Percentiles rank a stretch among this genome's conserved stretches.
phyloP scores from a whole-genome alignment of 64 coral and sea anemone genomes.

The Stylophora pistillata region DNA sequence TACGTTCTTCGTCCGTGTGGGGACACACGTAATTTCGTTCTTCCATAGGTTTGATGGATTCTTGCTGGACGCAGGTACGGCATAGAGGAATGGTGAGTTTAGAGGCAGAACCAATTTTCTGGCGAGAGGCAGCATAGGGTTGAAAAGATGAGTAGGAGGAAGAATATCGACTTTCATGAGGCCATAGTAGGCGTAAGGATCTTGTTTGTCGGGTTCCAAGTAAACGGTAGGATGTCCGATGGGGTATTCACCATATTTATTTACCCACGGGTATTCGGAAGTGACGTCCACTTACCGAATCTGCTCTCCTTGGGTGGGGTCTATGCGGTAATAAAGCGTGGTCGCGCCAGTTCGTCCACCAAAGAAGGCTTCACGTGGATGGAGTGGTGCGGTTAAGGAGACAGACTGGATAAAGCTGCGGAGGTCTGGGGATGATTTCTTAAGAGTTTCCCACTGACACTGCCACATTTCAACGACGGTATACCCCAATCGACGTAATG shows the following conservation, averaged over 20 bases:
- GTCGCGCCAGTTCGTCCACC: too few species aligned
- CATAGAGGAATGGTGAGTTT: constrained; percentile 43
- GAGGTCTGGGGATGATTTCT: neutral
- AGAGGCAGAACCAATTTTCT: too few species aligned
- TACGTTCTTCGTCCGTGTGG: neutral
- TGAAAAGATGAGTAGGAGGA: neutral
- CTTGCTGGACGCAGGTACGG: neutral
- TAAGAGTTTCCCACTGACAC: too few species aligned
- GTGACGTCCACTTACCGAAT: too few species aligned
- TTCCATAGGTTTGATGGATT: neutral
- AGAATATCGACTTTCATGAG: neutral
- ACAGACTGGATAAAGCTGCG: neutral
- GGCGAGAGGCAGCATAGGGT: constrained; percentile 20
- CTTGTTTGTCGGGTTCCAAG: neutral
- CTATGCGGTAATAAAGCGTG: too few species aligned
- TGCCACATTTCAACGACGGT: too few species aligned
- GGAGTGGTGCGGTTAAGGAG: neutral
- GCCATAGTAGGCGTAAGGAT: neutral
- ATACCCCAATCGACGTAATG: too few species aligned
- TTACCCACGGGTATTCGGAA: constrained; percentile 33
- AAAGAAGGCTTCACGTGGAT: too few species aligned
- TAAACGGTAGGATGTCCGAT: neutral
- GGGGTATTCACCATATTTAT: neutral
- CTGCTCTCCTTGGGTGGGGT: too few species aligned
- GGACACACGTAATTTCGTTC: neutral